Evolutionary conservation across 2,888 invertebrate genomes (phyloP), one percentile per base, ranked within the genome.

Genomic region (Dicranocentrus wangi): DNA sequence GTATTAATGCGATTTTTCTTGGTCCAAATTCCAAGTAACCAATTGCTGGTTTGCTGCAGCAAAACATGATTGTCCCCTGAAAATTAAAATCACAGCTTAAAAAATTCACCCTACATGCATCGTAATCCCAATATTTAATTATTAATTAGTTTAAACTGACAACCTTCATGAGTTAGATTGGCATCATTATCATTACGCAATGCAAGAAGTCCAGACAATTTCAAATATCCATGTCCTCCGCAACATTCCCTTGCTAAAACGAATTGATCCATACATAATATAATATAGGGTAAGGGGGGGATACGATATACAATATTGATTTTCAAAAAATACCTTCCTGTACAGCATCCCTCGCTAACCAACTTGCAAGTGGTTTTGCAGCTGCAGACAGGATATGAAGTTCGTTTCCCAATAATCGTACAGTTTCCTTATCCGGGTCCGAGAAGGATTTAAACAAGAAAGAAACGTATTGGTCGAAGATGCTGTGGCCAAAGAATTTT

Each of bases 161-260:
- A 17, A 81, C 81, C 73, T 65, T 97, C 96, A 88, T 95, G 97
- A 0, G 94, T 97, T 87, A 95, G 94, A 51, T 94, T 93, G 0
- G 97, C 94, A 89, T 98, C 98, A 89, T 95, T 94, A 89, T 95
- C 94, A 88, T 93, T 93, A 8, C 96, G 91, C 81, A 98, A 90
- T 83, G 94, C 94, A 47, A 96, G 96, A 32, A 98, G 90, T 85
- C 95, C 93, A 19, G 96, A 92, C n/a, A 93, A 93, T 93, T 82
- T 73, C 5, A 94, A 90, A 88, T 97, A 98, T 0, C 98, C 98
- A 89, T 98, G 98, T 3, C 98, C 81, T 32, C 81, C 81, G 42
- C 81, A 81, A 25, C 69, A 47, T 43, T 81, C 81, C 28, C 81
- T 47, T 8, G 75, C 75, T 65, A 53, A 42, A 25, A 32, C 5